Evolutionary conservation across 2,113 vertebrate genomes (phyloP).

Genomic region (Gnathonemus longibarbis): DNA sequence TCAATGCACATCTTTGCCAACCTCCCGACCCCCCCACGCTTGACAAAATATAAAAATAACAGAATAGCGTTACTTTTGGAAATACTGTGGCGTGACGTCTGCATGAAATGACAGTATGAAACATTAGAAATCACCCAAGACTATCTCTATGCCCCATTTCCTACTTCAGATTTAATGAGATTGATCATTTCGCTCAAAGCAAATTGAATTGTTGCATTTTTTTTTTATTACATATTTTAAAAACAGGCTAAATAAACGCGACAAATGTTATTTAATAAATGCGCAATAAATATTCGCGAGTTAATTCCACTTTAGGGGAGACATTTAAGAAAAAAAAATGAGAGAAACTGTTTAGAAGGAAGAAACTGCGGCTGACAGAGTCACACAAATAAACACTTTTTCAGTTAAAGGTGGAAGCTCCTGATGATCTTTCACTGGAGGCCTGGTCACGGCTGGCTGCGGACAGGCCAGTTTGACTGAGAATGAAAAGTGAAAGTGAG

Average conservation of each 20-base stretch:
- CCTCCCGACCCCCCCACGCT: background rate
- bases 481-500: background rate
- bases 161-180: background rate
- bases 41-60: background rate
- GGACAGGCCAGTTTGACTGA: background rate
- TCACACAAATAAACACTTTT: background rate
- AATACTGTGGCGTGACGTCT: background rate
- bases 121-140: background rate
- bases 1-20: background rate
- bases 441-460: too few relatives aligned
- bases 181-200: background rate
- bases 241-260: background rate
- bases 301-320: background rate
- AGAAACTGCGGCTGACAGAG: background rate
- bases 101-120: background rate
- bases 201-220: background rate
- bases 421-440: background rate
- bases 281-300: background rate
- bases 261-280: background rate
- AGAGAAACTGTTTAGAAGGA: background rate
- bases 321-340: background rate
- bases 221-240: background rate
- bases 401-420: background rate
- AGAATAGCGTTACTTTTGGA: background rate
- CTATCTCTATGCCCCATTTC: fast-evolving